phyloP scores from a whole-genome alignment of 2,888 invertebrate species.

The Microplitis deprimator region DNA sequence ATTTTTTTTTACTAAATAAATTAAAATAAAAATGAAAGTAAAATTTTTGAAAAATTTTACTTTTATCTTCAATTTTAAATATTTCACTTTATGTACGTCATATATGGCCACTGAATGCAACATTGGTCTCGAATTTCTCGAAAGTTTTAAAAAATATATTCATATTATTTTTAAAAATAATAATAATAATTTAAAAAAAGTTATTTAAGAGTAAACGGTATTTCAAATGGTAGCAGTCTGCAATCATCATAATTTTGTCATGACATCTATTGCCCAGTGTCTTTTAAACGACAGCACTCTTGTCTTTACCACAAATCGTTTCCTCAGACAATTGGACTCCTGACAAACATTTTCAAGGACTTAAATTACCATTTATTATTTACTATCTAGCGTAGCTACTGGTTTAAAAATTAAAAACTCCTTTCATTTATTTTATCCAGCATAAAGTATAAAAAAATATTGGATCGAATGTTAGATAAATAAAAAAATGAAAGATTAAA shows the following conservation, averaged over 20 bases:
- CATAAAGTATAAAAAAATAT: background rate
- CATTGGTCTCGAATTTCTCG: no score
- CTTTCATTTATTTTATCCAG: background rate
- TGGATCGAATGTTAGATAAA: conserved; percentile 4
- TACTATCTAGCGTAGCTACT: background rate
- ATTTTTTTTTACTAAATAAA: no score
- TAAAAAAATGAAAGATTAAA: conserved; percentile 1
- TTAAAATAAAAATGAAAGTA: no score
- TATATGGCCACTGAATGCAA: no score
- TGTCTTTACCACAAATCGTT: conserved; percentile 26
- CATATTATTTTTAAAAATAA: background rate
- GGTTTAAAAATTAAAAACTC: background rate
- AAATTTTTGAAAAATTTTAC: no score
- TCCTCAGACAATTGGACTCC: background rate
- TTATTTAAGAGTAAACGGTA: conserved; percentile 53
- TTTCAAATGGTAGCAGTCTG: conserved; percentile 69
- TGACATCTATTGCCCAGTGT: conserved; percentile 44
- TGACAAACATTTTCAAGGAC: background rate
- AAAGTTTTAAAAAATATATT: no score
- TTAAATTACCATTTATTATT: background rate
- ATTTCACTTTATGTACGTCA: no score
- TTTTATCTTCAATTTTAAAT: no score
- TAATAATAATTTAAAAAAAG: background rate
- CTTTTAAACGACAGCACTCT: background rate
- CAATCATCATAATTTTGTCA: conserved; percentile 69